These are phyloP conservation scores for Urosaurus nigricauda DNA, from an alignment of 2,797 vertebrate species.

Conservation along the genomic window DNA sequence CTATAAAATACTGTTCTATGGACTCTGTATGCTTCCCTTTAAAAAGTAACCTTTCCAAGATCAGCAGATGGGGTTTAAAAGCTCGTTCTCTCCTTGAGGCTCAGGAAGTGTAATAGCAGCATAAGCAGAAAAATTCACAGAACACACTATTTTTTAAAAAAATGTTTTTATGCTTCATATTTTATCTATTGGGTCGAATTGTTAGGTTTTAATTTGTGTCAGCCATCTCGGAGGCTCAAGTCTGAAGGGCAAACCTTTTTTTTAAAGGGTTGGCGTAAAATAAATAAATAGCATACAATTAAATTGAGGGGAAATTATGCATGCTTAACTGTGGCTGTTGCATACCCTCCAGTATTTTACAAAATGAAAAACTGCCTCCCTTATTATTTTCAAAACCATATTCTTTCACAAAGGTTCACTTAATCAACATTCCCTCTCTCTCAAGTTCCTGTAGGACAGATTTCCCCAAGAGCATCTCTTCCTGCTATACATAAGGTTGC, in stretches of 20 bases:
- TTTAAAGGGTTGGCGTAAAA: neutral
- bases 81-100: neutral
- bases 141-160: neutral
- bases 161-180: neutral
- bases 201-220: neutral
- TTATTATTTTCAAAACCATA: neutral
- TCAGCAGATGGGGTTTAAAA: neutral
- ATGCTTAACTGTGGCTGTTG: neutral
- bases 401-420: neutral
- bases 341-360: neutral
- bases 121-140: neutral
- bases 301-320: neutral
- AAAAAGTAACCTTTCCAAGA: too few relatives aligned
- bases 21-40: neutral
- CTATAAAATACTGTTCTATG: neutral
- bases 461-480: neutral
- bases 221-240: neutral
- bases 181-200: neutral
- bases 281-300: neutral
- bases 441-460: neutral
- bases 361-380: neutral
- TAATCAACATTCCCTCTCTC: neutral
- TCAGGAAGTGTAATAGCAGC: neutral
- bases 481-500: neutral
- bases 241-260: neutral